Base-by-base conservation (phyloP, 2,888 invertebrate genomes). In the Drosophila putrida region DNA sequence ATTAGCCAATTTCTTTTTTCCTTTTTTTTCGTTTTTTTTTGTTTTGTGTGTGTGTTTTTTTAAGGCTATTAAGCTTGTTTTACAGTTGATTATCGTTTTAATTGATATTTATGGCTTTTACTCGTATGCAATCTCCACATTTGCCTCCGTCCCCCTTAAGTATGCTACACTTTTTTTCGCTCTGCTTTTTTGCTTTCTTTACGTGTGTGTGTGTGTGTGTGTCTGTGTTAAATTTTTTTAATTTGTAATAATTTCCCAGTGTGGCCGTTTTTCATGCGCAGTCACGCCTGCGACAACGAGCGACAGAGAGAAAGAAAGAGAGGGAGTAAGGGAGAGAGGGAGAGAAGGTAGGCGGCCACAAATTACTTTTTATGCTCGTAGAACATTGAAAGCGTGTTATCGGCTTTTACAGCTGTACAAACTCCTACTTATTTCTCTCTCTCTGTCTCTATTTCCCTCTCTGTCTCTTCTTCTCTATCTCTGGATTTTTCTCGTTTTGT, bases 331-430 rank as follows among this genome's bases (percentile, higher is more conserved):
- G 35, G 15, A 4, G 9, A 11, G 41, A 35, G 10, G 8, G 11
- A n/a, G 8, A 9, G 11, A 13, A 38, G 35, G 13, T 6, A 57
- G 27, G 49, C 49, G 64, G 70, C 75, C 86, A 59, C 85, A 88
- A 83, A 83, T 83, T 85, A 85, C 88, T 80, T 82, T 82, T 78
- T 80, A 80, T 79, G 64, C 71, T 61, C 51, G 70, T 75, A 71
- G 35, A 75, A 73, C 78, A 83, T 74, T 77, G 72, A 68, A 77
- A 73, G 70, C 80, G 70, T 83, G 80, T 87, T 82, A 82, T 82
- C 82, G 85, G 82, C 67, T 82, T 75, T 75, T 79, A 63, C 82
- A 84, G 74, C 74, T 79, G 67, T 69, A 57, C 54, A 49, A 67
- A 65, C 76, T 74, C 49, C 63, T 72, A 13, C 36, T 11, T 25